Base-by-base conservation (phyloP, 1,140 invertebrate genomes). In the Sminthurinus signatus region DNA sequence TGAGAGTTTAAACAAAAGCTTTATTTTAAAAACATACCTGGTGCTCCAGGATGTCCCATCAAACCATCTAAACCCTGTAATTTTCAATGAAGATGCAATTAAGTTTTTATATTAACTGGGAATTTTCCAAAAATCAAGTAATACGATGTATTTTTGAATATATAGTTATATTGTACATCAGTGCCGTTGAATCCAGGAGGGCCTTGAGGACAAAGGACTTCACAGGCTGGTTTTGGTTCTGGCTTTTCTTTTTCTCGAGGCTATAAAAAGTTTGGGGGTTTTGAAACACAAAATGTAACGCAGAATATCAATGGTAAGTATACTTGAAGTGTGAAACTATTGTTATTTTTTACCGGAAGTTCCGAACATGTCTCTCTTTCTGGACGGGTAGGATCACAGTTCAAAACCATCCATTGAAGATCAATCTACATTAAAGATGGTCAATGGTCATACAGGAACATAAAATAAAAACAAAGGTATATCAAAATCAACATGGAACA, bases 321-420 rank as follows among this genome's bases (percentile, higher is more conserved):
- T 3, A 42, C 19, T 8, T 57, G 36, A 57, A 57, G 15, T 54
- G 21, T n/a, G n/a, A n/a, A n/a, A n/a, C n/a, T n/a, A n/a, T n/a
- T n/a, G n/a, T n/a, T n/a, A n/a, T n/a, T n/a, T n/a, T 36, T 78
- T 78, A 84, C 81, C 50, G 83, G 84, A 42, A 89, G 72, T 75
- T 89, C 87, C 59, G 81, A 80, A 73, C 88, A 90, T n/a, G 76
- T 81, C 73, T 88, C 85, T 71, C 85, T 76, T 66, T 84, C 80
- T 12, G 85, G 84, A 73, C 81, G 79, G 1, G 82, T 81, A n/a
- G 86, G 85, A 76, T 90, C 87, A 75, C 88, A 90, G 70, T 84
- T 86, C 68, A 90, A 77, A 14, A 86, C 81, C 84, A 89, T 86
- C 86, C 85, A 88, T 80, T 90, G 88, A 31, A 90, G 75, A 73